phyloP scores from a whole-genome alignment of 2,888 invertebrate genomes.

The Trisateles emortualis region DNA sequence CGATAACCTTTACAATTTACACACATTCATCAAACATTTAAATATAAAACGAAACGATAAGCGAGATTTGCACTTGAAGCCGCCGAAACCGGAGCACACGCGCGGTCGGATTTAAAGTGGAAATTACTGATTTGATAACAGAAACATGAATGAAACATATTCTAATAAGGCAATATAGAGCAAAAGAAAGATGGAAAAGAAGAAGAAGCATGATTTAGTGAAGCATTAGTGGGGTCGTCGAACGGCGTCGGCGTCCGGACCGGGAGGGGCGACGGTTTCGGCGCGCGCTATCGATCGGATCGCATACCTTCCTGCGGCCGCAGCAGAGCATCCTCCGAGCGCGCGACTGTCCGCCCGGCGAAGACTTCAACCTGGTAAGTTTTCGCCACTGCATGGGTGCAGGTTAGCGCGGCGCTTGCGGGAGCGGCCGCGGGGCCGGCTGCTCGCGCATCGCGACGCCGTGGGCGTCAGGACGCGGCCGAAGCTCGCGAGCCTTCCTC shows the following conservation, averaged over 20 bases:
- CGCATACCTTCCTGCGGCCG: slow-evolving; percentile 96
- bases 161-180: slow-evolving; percentile 19
- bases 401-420: slow-evolving; percentile 88
- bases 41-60: slow-evolving; percentile 11
- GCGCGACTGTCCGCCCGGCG: slow-evolving; percentile 89
- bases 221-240: slow-evolving; percentile 82
- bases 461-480: slow-evolving; percentile 74
- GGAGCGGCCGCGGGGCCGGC: slow-evolving; percentile 81
- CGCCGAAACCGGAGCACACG: slow-evolving; percentile 18
- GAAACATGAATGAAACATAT: slow-evolving; percentile 25
- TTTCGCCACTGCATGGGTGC: slow-evolving; percentile 95
- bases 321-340: slow-evolving; percentile 97
- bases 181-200: slow-evolving; percentile 42
- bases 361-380: slow-evolving; percentile 92
- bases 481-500: slow-evolving; percentile 82
- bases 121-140: slow-evolving; percentile 24
- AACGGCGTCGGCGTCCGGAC: slow-evolving; percentile 82
- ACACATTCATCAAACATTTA: neutral
- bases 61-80: slow-evolving; percentile 9
- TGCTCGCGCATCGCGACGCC: slow-evolving; percentile 82
- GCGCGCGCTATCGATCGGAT: slow-evolving; percentile 84
- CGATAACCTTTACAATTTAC: slow-evolving; percentile 8
- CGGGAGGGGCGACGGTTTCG: slow-evolving; percentile 84
- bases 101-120: slow-evolving; percentile 1
- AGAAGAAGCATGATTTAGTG: slow-evolving; percentile 66